Evolutionary conservation across 2,888 invertebrate species (phyloP).

Genomic region (Atrina japonica): DNA sequence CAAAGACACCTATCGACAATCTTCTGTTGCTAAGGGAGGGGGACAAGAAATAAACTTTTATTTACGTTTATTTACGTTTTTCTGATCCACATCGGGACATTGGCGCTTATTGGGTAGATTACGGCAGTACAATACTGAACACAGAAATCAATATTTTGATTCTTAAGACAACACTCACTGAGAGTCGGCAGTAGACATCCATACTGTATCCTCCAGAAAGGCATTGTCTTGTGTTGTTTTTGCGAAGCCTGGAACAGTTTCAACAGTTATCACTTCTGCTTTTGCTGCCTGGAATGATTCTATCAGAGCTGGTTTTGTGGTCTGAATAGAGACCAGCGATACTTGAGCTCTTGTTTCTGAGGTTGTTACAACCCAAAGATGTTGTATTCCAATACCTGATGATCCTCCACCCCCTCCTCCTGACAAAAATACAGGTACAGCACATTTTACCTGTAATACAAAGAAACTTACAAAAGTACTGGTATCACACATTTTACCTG

Average conservation of each 20-base stretch:
- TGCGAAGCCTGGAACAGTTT: slow-evolving; percentile 72
- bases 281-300: slow-evolving; percentile 75
- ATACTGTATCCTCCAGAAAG: slow-evolving; percentile 84
- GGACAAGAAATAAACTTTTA: too few species aligned
- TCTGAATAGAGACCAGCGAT: slow-evolving; percentile 86
- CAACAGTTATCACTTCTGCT: slow-evolving; percentile 69
- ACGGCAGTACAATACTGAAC: too few species aligned
- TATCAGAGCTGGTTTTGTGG: slow-evolving; percentile 71
- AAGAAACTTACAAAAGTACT: too few species aligned
- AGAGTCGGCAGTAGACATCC: slow-evolving; percentile 94
- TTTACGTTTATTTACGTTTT: too few species aligned
- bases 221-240: slow-evolving; percentile 45
- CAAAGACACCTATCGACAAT: background rate
- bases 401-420: slow-evolving; percentile 82
- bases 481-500: too few species aligned
- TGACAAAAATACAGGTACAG: slow-evolving; percentile 73
- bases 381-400: slow-evolving; percentile 85
- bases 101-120: too few species aligned
- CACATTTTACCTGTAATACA: slow-evolving; percentile 73
- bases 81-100: too few species aligned
- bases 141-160: too few species aligned
- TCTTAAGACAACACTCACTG: slow-evolving; percentile 79
- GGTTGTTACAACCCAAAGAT: slow-evolving; percentile 94
- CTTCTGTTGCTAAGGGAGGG: too few species aligned
- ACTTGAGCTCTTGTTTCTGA: slow-evolving; percentile 85